Percentiles rank a stretch among this genome's conserved stretches.
These are phyloP conservation scores for Hesperia comma DNA, from an alignment of 2,888 invertebrate genomes.

Conservation along the genomic window DNA sequence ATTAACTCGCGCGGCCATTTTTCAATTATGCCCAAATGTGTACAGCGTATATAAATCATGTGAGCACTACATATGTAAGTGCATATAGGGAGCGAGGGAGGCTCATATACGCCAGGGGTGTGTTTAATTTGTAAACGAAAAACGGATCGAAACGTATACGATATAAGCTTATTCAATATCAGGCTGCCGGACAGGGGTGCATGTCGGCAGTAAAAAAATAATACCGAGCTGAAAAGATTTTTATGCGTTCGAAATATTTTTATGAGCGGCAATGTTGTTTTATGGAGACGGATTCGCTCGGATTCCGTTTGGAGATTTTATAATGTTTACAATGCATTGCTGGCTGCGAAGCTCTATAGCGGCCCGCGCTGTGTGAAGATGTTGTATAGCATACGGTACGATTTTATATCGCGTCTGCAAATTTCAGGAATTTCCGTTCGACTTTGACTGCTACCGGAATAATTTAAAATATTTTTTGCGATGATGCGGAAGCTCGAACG, in stretches of 20 bases:
- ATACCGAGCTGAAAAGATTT: slow-evolving; percentile 50
- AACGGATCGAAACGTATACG: slow-evolving; percentile 67
- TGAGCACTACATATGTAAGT: slow-evolving; percentile 50
- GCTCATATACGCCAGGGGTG: slow-evolving; percentile 51
- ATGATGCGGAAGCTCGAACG: slow-evolving; percentile 5
- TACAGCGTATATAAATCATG: slow-evolving; percentile 76
- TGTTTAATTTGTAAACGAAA: slow-evolving; percentile 79
- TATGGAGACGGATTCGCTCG: slow-evolving; percentile 40
- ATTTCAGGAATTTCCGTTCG: slow-evolving; percentile 18
- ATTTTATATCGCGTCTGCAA: slow-evolving; percentile 11
- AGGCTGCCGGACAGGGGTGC: slow-evolving; percentile 55
- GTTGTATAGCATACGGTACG: background rate
- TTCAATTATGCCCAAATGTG: slow-evolving; percentile 83
- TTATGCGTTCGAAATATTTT: slow-evolving; percentile 51
- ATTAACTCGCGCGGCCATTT: slow-evolving; percentile 74
- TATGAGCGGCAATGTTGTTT: slow-evolving; percentile 42
- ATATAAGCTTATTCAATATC: slow-evolving; percentile 61
- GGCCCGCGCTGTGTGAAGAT: background rate
- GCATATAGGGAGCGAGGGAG: slow-evolving; percentile 48
- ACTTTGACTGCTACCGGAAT: slow-evolving; percentile 26
- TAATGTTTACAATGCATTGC: slow-evolving; percentile 34
- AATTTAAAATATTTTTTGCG: slow-evolving; percentile 32
- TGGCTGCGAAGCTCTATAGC: background rate
- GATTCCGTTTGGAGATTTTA: slow-evolving; percentile 31
- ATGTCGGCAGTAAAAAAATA: slow-evolving; percentile 50